Conservation (phyloP, 2,797 vertebrate species). For the Brachymystax lenok region DNA sequence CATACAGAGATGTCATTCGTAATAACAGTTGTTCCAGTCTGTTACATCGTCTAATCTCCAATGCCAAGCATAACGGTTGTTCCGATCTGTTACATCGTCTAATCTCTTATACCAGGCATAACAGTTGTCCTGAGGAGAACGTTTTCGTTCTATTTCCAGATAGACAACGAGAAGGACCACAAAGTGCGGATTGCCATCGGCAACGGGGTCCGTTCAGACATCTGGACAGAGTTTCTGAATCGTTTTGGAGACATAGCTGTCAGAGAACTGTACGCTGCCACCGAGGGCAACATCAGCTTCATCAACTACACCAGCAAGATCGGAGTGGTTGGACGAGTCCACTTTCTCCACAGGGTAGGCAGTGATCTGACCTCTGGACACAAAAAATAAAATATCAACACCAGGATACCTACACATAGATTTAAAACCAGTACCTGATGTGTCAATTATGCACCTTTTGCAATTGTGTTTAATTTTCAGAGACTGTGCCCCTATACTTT, state of each 20-base stretch:
- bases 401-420: no score
- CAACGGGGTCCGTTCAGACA: constrained; percentile 82
- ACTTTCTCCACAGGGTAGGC: constrained; percentile 77
- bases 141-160: constrained; percentile 65
- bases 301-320: constrained; percentile 85
- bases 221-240: constrained; percentile 84
- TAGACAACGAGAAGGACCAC: constrained; percentile 81
- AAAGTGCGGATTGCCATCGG: constrained; percentile 84
- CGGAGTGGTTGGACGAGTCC: constrained; percentile 81
- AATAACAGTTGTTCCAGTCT: no score
- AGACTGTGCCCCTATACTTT: constrained; percentile 75
- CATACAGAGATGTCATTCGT: no score
- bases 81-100: no score
- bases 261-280: constrained; percentile 85
- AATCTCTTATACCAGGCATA: no score
- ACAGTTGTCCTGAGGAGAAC: no score
- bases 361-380: neutral
- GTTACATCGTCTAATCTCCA: no score
- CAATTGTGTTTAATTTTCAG: constrained; percentile 57
- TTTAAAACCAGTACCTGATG: no score
- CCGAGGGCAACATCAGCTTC: constrained; percentile 89
- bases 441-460: neutral
- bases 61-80: no score
- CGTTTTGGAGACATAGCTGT: constrained; percentile 85
- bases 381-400: neutral